Percentiles rank a stretch among this genome's conserved stretches.
These are phyloP conservation scores for Drosophila limbata DNA, from an alignment of 2,888 invertebrate genomes.

Conservation along the genomic window DNA sequence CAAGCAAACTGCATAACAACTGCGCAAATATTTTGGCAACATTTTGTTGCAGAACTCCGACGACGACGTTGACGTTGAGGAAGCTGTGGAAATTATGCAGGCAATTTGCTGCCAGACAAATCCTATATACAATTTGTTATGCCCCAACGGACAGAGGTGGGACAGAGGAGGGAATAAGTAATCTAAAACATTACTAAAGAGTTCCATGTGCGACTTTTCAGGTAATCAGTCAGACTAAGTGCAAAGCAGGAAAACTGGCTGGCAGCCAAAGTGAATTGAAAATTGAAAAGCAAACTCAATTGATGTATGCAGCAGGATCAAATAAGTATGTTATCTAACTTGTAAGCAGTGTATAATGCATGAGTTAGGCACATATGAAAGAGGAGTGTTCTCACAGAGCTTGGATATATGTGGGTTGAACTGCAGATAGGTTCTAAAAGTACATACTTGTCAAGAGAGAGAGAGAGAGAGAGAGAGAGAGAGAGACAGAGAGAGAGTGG, in stretches of 20 bases:
- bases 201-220: slow-evolving; percentile 31
- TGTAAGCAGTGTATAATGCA: background rate
- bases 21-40: slow-evolving; percentile 68
- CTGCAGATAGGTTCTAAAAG: background rate
- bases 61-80: slow-evolving; percentile 12
- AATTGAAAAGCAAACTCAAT: slow-evolving; percentile 19
- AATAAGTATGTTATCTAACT: background rate
- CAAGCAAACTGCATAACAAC: slow-evolving; percentile 51
- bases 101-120: slow-evolving; percentile 60
- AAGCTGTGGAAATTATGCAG: slow-evolving; percentile 67
- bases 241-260: slow-evolving; percentile 8
- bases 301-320: slow-evolving; percentile 11
- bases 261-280: slow-evolving; percentile 20
- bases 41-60: slow-evolving; percentile 34
- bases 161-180: slow-evolving; percentile 2
- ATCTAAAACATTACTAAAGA: slow-evolving; percentile 16
- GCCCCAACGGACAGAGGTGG: slow-evolving; percentile 6
- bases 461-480: background rate
- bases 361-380: background rate
- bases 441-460: background rate
- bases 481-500: background rate
- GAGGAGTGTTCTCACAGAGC: background rate
- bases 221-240: slow-evolving; percentile 47
- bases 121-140: slow-evolving; percentile 59
- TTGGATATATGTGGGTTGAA: background rate